phyloP scores from a whole-genome alignment of 2,113 vertebrate species.

The Paramisgurnus dabryanus region DNA sequence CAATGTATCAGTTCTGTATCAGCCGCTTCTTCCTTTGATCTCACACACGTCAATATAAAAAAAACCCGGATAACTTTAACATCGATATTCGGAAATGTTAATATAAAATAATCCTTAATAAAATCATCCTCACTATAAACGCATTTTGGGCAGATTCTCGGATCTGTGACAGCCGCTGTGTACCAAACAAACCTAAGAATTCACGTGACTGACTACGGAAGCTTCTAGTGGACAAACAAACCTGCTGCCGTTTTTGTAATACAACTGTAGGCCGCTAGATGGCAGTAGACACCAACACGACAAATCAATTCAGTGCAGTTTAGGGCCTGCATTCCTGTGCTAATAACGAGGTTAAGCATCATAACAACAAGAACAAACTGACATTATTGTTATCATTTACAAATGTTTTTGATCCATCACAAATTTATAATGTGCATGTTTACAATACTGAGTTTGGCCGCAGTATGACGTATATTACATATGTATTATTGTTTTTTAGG shows the following conservation, averaged over 20 bases:
- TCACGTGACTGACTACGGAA: constrained; percentile 75
- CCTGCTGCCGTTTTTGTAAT: neutral
- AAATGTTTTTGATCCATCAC: neutral
- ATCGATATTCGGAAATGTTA: neutral
- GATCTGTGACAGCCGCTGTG: neutral
- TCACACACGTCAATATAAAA: neutral
- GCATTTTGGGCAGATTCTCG: neutral
- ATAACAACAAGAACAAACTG: neutral
- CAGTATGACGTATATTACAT: neutral
- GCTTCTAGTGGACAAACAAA: constrained; percentile 54
- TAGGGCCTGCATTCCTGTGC: neutral
- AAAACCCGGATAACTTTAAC: neutral
- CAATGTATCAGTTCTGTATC: neutral
- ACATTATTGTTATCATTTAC: neutral
- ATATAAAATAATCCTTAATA: neutral
- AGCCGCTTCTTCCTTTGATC: neutral
- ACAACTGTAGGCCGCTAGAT: constrained; percentile 61
- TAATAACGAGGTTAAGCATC: neutral
- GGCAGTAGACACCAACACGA: constrained; percentile 65
- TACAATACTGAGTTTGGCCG: neutral
- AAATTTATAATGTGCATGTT: neutral
- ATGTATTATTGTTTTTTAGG: neutral
- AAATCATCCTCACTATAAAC: neutral
- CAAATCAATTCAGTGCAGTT: too few relatives aligned
- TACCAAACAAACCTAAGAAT: constrained; percentile 53